Conservation (phyloP, 35 echinoderm and acorn worm species). For the Amphiura filiformis region DNA sequence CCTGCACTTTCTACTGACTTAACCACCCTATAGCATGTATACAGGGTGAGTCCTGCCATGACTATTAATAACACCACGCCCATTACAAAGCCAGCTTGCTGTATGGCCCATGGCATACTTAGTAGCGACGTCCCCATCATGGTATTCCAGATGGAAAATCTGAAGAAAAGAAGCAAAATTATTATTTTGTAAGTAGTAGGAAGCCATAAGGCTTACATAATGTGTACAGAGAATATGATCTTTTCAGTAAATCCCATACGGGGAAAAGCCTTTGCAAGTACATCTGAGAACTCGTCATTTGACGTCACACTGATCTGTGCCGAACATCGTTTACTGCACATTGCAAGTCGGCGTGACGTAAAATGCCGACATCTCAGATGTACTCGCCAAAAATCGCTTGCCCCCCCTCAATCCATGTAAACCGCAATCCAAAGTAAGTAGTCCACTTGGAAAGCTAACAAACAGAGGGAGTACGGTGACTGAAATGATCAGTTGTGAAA, state of each 20-base stretch:
- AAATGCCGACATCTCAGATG: no score
- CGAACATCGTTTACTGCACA: no score
- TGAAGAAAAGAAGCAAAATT: no score
- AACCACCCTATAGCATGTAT: conserved; percentile 95
- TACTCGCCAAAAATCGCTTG: no score
- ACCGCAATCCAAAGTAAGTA: no score
- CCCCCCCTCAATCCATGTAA: no score
- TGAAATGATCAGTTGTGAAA: no score
- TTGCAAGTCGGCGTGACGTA: no score
- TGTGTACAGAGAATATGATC: not conserved
- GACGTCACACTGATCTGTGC: no score
- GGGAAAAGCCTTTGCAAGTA: not conserved
- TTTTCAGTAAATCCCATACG: not conserved
- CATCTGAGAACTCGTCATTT: no score
- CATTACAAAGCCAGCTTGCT: conserved; percentile 88
- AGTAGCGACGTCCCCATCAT: conserved; percentile 99
- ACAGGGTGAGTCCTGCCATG: conserved; percentile 92
- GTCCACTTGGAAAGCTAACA: no score
- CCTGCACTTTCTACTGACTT: conserved; percentile 70
- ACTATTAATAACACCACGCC: conserved; percentile 65
- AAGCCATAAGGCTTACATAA: not conserved
- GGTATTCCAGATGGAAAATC: conserved; percentile 99
- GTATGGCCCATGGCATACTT: conserved; percentile 98
- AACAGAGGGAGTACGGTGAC: no score
- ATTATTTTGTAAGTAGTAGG: not conserved